phyloP scores from a whole-genome alignment of 2,888 invertebrate genomes.

The Campaea margaritaria region DNA sequence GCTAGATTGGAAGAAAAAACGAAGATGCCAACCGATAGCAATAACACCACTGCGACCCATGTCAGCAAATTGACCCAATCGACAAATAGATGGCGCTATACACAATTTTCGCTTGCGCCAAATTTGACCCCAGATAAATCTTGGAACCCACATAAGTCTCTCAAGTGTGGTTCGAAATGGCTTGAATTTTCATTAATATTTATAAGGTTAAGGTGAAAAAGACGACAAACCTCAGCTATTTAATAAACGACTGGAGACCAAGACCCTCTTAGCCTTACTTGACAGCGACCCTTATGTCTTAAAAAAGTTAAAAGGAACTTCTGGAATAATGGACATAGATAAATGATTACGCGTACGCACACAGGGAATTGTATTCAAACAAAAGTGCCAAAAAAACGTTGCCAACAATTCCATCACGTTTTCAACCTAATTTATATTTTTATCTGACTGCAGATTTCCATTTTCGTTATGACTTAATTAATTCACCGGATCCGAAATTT shows the following conservation, averaged over 20 bases:
- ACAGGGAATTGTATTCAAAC: constrained; percentile 8
- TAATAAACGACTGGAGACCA: constrained; percentile 37
- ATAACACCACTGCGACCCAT: constrained; percentile 68
- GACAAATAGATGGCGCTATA: constrained; percentile 65
- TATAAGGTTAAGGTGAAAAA: constrained; percentile 59
- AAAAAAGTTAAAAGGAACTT: constrained; percentile 35
- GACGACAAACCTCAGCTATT: constrained; percentile 50
- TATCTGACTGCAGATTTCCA: background rate
- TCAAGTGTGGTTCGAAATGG: constrained; percentile 57
- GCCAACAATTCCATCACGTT: constrained; percentile 23
- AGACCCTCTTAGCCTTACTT: background rate
- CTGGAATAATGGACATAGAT: constrained; percentile 29
- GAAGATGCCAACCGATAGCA: constrained; percentile 28
- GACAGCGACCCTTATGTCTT: constrained; percentile 5
- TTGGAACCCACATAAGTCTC: constrained; percentile 63
- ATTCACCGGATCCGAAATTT: too few relatives aligned
- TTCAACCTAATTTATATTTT: constrained; percentile 12
- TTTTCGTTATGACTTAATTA: background rate
- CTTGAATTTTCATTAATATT: constrained; percentile 64
- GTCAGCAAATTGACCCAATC: constrained; percentile 69
- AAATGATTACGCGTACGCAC: constrained; percentile 23
- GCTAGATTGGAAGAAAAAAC: constrained; percentile 61
- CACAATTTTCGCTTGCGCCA: constrained; percentile 61
- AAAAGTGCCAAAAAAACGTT: constrained; percentile 11
- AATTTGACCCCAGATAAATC: constrained; percentile 69